Percentiles rank a stretch among this genome's conserved stretches.
phyloP scores from a whole-genome alignment of 2,888 invertebrate genomes.

The Sinopyrophorus schimmeli region DNA sequence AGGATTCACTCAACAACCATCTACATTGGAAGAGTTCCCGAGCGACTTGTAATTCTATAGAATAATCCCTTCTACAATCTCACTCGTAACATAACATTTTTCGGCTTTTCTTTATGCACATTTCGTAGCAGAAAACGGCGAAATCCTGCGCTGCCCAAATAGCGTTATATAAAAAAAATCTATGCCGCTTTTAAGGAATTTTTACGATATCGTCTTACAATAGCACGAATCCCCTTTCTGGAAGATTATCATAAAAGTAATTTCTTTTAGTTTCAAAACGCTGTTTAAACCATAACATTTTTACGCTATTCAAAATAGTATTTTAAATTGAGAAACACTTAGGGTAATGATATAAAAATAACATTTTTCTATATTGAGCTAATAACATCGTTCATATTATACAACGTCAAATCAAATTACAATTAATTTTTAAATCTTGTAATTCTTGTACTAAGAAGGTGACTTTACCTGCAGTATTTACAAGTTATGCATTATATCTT shows the following conservation, averaged over 20 bases:
- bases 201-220: conserved; percentile 7
- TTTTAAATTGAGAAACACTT: too few species aligned
- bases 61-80: conserved; percentile 40
- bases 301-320: too few species aligned
- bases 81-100: conserved; percentile 31
- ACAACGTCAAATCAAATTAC: too few species aligned
- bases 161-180: conserved; percentile 13
- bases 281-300: too few species aligned
- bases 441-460: too few species aligned
- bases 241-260: conserved; percentile 13
- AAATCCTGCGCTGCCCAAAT: conserved; percentile 14
- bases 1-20: conserved; percentile 37
- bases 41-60: conserved; percentile 44
- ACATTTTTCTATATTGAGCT: too few species aligned
- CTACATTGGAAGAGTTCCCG: conserved; percentile 39
- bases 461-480: too few species aligned
- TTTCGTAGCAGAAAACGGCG: conserved; percentile 22
- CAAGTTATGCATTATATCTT: too few species aligned
- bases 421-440: too few species aligned
- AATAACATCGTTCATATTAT: too few species aligned
- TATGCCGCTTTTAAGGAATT: conserved; percentile 7
- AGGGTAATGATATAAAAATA: too few species aligned
- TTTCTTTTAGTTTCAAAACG: conserved; percentile 5
- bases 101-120: conserved; percentile 28
- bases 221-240: conserved; percentile 4